phyloP scores from a whole-genome alignment of 2,797 vertebrate species.

The Galago senegalensis region DNA sequence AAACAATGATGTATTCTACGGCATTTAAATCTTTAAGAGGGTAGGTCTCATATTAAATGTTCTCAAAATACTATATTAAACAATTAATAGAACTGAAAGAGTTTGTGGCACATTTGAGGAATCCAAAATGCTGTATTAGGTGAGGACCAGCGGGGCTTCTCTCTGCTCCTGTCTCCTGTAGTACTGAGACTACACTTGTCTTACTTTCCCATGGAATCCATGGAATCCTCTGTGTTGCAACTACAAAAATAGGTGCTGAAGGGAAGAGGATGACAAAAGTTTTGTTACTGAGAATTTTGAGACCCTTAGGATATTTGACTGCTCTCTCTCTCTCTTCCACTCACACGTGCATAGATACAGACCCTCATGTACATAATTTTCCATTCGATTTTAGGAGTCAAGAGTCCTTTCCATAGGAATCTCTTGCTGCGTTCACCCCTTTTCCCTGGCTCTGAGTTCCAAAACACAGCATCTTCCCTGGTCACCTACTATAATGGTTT shows the following conservation, averaged over 20 bases:
- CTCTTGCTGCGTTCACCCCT: not conserved
- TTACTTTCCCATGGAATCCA: not conserved
- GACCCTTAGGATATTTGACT: not conserved
- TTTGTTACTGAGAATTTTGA: not conserved
- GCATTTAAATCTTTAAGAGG: not conserved
- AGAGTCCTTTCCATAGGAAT: not conserved
- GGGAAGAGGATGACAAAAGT: not conserved
- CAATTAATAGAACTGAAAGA: not conserved
- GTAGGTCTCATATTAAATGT: not conserved
- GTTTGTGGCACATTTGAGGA: not conserved
- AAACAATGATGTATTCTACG: no score
- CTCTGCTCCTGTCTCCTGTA: accelerated
- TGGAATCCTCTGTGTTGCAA: not conserved
- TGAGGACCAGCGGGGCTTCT: not conserved
- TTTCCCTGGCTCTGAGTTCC: not conserved
- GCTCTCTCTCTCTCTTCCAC: not conserved
- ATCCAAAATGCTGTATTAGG: not conserved
- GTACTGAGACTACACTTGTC: not conserved
- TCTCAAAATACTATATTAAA: not conserved
- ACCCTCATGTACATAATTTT: not conserved
- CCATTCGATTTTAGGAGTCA: not conserved
- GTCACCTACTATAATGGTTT: not conserved
- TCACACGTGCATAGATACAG: not conserved
- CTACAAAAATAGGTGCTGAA: not conserved
- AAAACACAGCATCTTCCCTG: not conserved